These are phyloP conservation scores for Danaus melanippus DNA, from an alignment of 1,140 invertebrate genomes.

Conservation along the genomic window DNA sequence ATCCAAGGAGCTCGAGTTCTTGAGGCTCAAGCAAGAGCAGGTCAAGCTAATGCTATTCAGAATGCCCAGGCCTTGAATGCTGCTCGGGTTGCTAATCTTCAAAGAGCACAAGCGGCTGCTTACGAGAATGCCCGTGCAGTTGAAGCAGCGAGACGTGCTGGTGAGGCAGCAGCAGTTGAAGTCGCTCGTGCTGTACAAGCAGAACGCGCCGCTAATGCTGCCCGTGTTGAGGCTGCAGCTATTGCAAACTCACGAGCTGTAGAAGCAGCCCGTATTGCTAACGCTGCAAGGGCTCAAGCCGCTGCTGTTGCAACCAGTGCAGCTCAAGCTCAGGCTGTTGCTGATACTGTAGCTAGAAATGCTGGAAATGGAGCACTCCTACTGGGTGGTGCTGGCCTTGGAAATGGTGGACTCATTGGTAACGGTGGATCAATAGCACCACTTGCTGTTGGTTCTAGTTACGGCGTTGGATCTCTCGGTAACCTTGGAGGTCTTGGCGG, in stretches of 20 bases:
- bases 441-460: slow-evolving; percentile 11
- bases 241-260: slow-evolving; percentile 56
- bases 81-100: slow-evolving; percentile 50
- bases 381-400: slow-evolving; percentile 24
- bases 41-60: slow-evolving; percentile 47
- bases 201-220: slow-evolving; percentile 54
- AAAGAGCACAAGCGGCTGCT: slow-evolving; percentile 57
- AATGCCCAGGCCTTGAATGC: slow-evolving; percentile 59
- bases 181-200: slow-evolving; percentile 49
- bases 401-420: slow-evolving; percentile 17
- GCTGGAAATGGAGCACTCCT: slow-evolving; percentile 41
- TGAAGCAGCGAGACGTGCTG: slow-evolving; percentile 51
- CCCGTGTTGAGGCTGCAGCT: slow-evolving; percentile 52
- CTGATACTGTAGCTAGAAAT: slow-evolving; percentile 49
- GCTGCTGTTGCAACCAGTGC: slow-evolving; percentile 50
- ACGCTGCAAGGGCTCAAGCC: slow-evolving; percentile 53
- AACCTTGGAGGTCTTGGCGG: slow-evolving; percentile 20
- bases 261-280: slow-evolving; percentile 53
- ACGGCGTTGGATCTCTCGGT: slow-evolving; percentile 11
- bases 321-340: slow-evolving; percentile 53
- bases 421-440: slow-evolving; percentile 13
- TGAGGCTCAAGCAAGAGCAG: slow-evolving; percentile 50
- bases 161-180: slow-evolving; percentile 39
- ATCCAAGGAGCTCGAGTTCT: slow-evolving; percentile 53
- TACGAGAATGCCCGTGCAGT: slow-evolving; percentile 53